phyloP scores from a whole-genome alignment of 2,888 invertebrate species.

The Ptychoptera albimana region DNA sequence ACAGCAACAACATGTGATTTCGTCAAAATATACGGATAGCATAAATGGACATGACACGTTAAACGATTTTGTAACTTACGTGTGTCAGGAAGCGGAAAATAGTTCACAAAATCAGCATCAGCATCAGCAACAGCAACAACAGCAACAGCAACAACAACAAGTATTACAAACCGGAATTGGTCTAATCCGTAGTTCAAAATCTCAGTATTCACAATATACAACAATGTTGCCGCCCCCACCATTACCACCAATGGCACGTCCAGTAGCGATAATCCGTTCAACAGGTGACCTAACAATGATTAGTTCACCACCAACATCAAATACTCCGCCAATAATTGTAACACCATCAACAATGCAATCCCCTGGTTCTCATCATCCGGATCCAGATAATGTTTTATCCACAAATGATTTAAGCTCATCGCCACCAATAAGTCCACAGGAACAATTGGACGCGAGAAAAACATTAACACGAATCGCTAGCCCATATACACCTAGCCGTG shows the following conservation, averaged over 20 bases:
- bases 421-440: conserved; percentile 18
- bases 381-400: conserved; percentile 14
- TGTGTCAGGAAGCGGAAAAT: conserved; percentile 83
- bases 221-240: conserved; percentile 92
- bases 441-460: conserved; percentile 17
- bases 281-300: conserved; percentile 51
- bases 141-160: conserved; percentile 12
- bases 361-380: conserved; percentile 24
- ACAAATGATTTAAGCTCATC: conserved; percentile 14
- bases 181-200: conserved; percentile 14
- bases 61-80: conserved; percentile 92
- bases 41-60: conserved; percentile 75
- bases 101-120: conserved; percentile 55
- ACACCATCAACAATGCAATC: conserved; percentile 13
- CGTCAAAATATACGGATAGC: conserved; percentile 47
- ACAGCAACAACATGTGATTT: conserved; percentile 30
- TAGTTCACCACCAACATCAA: conserved; percentile 45
- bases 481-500: conserved; percentile 37
- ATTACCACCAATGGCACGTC: conserved; percentile 88
- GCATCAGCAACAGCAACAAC: conserved; percentile 8
- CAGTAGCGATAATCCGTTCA: conserved; percentile 88
- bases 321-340: conserved; percentile 36
- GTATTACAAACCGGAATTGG: conserved; percentile 15
- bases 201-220: conserved; percentile 70
- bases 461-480: conserved; percentile 27